Evolutionary conservation across 2,888 invertebrate genomes (phyloP).

Genomic region (Drosophila subsilvestris): DNA sequence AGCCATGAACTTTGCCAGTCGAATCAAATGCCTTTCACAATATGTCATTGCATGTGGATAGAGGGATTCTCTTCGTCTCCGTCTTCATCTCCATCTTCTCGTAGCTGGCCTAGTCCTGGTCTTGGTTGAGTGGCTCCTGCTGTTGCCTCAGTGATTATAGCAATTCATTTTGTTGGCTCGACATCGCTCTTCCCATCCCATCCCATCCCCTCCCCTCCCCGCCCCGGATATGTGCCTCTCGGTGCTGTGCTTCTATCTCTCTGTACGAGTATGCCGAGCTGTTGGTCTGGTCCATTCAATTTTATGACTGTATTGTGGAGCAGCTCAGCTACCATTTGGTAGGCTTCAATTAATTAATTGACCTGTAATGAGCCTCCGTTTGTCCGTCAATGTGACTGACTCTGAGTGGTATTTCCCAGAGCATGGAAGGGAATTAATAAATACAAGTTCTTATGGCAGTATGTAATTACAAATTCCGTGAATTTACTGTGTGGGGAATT

Average conservation of each 20-base stretch:
- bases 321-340: conserved; percentile 24
- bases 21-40: conserved; percentile 51
- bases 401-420: conserved; percentile 13
- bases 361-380: conserved; percentile 39
- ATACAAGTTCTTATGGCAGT: not conserved
- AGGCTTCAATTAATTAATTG: conserved; percentile 54
- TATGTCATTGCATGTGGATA: conserved; percentile 43
- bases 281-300: conserved; percentile 35
- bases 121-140: conserved; percentile 23
- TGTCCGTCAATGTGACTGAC: conserved; percentile 9
- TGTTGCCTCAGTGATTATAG: conserved; percentile 44
- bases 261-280: conserved; percentile 2
- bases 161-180: conserved; percentile 37
- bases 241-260: not conserved
- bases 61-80: not conserved
- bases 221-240: conserved; percentile 5
- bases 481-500: not conserved
- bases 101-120: not conserved
- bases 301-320: conserved; percentile 42
- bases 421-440: not conserved
- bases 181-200: conserved; percentile 5
- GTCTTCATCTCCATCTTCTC: not conserved
- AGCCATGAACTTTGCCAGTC: conserved; percentile 33
- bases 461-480: not conserved
- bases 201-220: too few relatives aligned